These are phyloP conservation scores for Lytechinus pictus DNA, from an alignment of 35 echinoderm and acorn worm species.

Conservation along the genomic window DNA sequence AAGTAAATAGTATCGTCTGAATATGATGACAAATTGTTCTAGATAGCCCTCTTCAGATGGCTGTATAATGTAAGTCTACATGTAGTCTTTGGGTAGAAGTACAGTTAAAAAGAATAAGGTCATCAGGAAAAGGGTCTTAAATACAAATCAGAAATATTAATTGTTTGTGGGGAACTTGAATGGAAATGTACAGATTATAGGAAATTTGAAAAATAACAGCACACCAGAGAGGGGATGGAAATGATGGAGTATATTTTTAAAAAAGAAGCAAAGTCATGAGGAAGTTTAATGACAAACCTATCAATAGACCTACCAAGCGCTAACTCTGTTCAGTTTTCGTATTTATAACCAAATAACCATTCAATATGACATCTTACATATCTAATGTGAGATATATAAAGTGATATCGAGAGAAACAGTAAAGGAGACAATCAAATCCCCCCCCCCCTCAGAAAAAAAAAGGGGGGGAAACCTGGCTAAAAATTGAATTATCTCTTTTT, in stretches of 20 bases:
- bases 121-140: not conserved
- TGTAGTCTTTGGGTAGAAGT: not conserved
- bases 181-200: not conserved
- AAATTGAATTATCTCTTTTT: not conserved
- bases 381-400: no score
- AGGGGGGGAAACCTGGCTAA: not conserved
- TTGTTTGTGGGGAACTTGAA: not conserved
- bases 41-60: not conserved
- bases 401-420: not conserved
- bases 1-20: not conserved
- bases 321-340: no score
- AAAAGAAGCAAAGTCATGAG: not conserved
- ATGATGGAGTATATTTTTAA: no score
- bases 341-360: no score
- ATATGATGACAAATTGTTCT: not conserved
- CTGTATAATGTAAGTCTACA: not conserved
- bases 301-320: no score
- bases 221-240: not conserved
- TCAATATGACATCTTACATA: no score
- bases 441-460: not conserved
- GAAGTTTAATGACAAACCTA: no score
- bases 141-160: not conserved
- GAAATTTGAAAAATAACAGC: not conserved
- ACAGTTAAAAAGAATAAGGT: not conserved
- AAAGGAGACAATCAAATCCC: not conserved